Conservation (phyloP, 2,113 vertebrate species). For the Argyrosomus japonicus region DNA sequence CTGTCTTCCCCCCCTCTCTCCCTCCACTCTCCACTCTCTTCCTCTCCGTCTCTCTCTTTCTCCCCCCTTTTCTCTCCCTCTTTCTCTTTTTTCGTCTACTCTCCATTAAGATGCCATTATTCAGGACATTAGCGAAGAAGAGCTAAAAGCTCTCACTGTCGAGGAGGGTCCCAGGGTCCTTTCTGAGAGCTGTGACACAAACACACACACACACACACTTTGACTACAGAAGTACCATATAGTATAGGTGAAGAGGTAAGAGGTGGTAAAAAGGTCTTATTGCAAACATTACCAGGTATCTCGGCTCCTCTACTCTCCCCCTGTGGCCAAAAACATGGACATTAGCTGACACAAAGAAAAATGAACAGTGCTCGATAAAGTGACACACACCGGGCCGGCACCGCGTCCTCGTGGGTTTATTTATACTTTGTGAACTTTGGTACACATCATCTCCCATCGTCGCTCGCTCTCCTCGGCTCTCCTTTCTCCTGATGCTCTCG, state of each 20-base stretch:
- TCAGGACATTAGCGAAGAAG: constrained; percentile 86
- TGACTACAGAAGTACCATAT: constrained; percentile 60
- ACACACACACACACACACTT: constrained; percentile 51
- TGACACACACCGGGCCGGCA: neutral
- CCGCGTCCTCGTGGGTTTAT: constrained; percentile 14
- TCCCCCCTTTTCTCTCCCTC: constrained; percentile 29
- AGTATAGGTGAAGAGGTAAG: constrained; percentile 72
- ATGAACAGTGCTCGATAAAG: constrained; percentile 48
- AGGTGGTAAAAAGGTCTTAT: constrained; percentile 77
- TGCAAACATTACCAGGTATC: constrained; percentile 70
- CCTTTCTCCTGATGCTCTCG: neutral
- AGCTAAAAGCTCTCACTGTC: constrained; percentile 87
- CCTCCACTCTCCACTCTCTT: neutral
- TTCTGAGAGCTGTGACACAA: constrained; percentile 71
- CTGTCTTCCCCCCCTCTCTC: constrained; percentile 33
- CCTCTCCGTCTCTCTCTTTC: constrained; percentile 22
- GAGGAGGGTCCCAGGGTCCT: constrained; percentile 86
- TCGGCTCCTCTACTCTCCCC: constrained; percentile 56
- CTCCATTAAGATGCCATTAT: constrained; percentile 87
- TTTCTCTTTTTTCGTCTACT: constrained; percentile 46
- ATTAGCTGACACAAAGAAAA: constrained; percentile 66
- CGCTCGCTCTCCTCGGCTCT: neutral
- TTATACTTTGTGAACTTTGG: constrained; percentile 54
- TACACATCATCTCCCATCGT: constrained; percentile 19
- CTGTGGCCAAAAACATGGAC: constrained; percentile 59